A percentile compares a stretch with the other conserved stretches of the same genome.
Evolutionary conservation across 2,797 vertebrate genomes (phyloP).

Genomic region (Sphaeramia orbicularis): DNA sequence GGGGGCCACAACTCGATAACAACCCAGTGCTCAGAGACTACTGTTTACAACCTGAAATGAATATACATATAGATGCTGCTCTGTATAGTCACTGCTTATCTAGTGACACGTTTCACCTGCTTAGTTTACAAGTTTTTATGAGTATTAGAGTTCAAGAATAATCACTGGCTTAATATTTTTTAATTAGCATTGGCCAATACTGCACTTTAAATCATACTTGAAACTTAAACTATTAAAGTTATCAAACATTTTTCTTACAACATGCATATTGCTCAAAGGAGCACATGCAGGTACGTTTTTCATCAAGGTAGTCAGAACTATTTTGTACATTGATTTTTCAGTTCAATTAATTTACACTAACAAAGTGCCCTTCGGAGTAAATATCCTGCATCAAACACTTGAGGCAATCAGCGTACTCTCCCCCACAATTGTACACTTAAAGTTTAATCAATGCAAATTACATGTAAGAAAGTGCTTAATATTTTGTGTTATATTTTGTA

Average conservation of each 20-base stretch:
- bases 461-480: conserved; percentile 71
- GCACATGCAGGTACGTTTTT: background rate
- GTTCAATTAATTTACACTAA: conserved; percentile 77
- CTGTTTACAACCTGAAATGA: conserved; percentile 92
- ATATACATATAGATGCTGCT: conserved; percentile 76
- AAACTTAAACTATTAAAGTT: too few species aligned
- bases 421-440: conserved; percentile 72
- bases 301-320: conserved; percentile 15
- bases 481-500: conserved; percentile 51
- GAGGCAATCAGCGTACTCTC: conserved; percentile 77
- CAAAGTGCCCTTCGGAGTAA: conserved; percentile 80
- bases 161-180: background rate
- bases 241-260: conserved; percentile 1
- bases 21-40: conserved; percentile 85
- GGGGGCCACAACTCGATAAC: conserved; percentile 93
- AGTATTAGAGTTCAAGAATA: conserved; percentile 8
- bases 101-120: conserved; percentile 13
- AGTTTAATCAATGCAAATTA: conserved; percentile 87
- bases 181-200: background rate
- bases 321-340: conserved; percentile 64
- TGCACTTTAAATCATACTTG: too few species aligned
- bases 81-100: conserved; percentile 59
- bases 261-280: background rate
- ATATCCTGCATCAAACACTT: conserved; percentile 75
- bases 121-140: conserved; percentile 21